Conservation (phyloP, 2,113 vertebrate genomes). For the Nothocercus nigrocapillus region DNA sequence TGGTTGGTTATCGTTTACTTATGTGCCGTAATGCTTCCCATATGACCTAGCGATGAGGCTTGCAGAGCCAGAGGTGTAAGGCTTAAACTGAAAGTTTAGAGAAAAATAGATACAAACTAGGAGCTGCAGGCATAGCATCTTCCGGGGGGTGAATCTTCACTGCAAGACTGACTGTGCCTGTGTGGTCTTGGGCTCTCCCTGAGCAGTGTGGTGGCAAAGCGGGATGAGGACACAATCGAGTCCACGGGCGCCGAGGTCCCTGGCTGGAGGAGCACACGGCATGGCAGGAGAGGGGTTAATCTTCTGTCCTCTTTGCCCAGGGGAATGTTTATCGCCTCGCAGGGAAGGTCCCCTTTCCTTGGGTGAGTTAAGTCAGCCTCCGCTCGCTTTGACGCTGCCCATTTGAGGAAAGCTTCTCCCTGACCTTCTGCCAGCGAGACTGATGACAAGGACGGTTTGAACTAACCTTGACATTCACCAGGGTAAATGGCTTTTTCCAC, state of each 20-base stretch:
- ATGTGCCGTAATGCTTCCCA: constrained; percentile 3
- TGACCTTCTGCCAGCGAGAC: constrained; percentile 93
- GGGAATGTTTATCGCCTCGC: constrained; percentile 81
- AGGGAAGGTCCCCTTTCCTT: constrained; percentile 78
- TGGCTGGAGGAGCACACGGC: not conserved
- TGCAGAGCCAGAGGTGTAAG: not conserved
- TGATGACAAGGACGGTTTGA: constrained; percentile 90
- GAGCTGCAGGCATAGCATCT: not conserved
- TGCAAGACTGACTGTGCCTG: not conserved
- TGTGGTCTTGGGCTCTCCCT: not conserved
- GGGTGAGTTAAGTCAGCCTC: constrained; percentile 83
- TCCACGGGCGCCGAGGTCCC: not conserved
- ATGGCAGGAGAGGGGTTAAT: constrained; percentile 73
- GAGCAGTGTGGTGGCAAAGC: not conserved
- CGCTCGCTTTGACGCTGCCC: constrained; percentile 87
- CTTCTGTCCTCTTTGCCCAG: constrained; percentile 69
- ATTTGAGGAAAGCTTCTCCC: constrained; percentile 89
- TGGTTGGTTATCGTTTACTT: constrained; percentile 3
- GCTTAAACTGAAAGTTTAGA: not conserved
- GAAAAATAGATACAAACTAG: not conserved
- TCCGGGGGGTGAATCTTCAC: not conserved
- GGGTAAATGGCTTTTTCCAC: constrained; percentile 93
- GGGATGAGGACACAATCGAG: not conserved
- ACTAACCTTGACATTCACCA: constrained; percentile 96
- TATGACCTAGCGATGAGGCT: not conserved